A percentile compares a stretch with the other conserved stretches of the same genome.
Evolutionary conservation across 2,113 vertebrate genomes (phyloP).

Genomic region (Lycaon pictus): DNA sequence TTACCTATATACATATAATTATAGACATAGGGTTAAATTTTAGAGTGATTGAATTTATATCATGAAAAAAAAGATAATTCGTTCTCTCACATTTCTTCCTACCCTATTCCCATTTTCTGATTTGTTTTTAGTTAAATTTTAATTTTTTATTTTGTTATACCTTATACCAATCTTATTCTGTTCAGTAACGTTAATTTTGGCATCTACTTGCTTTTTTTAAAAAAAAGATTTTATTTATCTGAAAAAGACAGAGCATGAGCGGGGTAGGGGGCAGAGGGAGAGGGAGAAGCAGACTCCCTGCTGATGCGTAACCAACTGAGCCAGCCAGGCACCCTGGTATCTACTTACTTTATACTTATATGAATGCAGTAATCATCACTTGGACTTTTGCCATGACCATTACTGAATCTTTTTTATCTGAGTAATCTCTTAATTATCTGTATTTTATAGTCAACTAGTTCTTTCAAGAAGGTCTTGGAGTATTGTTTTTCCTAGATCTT

Average conservation of each 20-base stretch:
- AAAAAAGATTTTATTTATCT: too few species aligned
- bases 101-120: neutral
- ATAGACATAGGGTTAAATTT: neutral
- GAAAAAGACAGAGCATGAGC: too few species aligned
- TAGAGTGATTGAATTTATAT: neutral
- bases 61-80: neutral
- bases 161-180: neutral
- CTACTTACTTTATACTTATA: neutral
- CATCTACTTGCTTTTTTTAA: neutral
- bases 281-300: too few species aligned
- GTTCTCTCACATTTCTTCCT: neutral
- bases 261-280: too few species aligned
- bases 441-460: neutral
- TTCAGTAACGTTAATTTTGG: neutral
- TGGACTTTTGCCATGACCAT: neutral
- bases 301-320: too few species aligned
- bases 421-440: conserved; percentile 40
- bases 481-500: neutral
- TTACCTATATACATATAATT: neutral
- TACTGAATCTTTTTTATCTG: conserved; percentile 30
- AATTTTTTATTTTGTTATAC: neutral
- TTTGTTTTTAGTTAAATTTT: conserved; percentile 37
- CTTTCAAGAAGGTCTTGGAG: neutral
- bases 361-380: neutral
- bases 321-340: neutral